Evolutionary conservation across 1,140 invertebrate species (phyloP).

Genomic region (Magallana gigas): DNA sequence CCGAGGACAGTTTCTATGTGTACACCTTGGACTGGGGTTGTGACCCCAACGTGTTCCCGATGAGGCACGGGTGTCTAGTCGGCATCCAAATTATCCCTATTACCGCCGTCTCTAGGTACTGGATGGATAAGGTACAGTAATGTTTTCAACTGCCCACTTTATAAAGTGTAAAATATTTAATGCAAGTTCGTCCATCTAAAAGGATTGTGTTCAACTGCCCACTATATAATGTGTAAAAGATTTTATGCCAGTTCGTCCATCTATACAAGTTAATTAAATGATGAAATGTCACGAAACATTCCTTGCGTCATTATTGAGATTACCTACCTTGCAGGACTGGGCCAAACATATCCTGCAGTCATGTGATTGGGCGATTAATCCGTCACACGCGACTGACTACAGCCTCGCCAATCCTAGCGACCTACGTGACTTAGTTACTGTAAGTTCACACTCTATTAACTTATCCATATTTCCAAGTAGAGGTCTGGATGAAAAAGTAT

Average conservation of each 20-base stretch:
- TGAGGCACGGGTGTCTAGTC: slow-evolving; percentile 71
- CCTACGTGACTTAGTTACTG: slow-evolving; percentile 48
- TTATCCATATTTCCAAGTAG: too few relatives aligned
- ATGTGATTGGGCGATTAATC: slow-evolving; percentile 61
- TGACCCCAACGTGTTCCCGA: slow-evolving; percentile 70
- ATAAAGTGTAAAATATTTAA: too few relatives aligned
- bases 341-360: slow-evolving; percentile 58
- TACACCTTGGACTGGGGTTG: slow-evolving; percentile 74
- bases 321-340: slow-evolving; percentile 53
- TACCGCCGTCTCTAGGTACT: slow-evolving; percentile 71
- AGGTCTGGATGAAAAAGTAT: too few relatives aligned
- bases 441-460: not conserved
- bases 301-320: too few relatives aligned
- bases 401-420: slow-evolving; percentile 45
- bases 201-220: too few relatives aligned
- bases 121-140: slow-evolving; percentile 68
- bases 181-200: too few relatives aligned
- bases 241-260: too few relatives aligned
- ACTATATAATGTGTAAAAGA: too few relatives aligned
- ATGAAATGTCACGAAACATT: too few relatives aligned
- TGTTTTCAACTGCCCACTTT: not conserved
- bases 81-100: slow-evolving; percentile 74
- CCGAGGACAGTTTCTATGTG: slow-evolving; percentile 67
- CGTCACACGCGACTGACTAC: slow-evolving; percentile 48
- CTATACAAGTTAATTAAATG: too few relatives aligned